These are phyloP conservation scores for Stigmatopora nigra DNA, from an alignment of 2,113 vertebrate genomes.

Conservation along the genomic window DNA sequence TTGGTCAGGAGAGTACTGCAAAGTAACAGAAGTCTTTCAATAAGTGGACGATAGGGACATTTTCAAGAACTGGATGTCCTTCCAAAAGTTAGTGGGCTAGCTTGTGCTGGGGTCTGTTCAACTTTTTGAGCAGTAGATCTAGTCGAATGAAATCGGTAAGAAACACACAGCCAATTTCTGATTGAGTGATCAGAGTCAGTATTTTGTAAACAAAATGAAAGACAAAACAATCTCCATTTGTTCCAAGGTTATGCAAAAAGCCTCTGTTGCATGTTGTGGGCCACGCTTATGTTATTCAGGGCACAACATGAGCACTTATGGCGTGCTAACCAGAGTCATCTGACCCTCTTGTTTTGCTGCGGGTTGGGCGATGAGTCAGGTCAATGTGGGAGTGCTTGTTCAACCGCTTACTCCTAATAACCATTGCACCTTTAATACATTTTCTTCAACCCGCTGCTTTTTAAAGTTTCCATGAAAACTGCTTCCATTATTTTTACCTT, in stretches of 20 bases:
- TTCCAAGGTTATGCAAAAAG: slow-evolving; percentile 8
- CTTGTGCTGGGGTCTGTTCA: background rate
- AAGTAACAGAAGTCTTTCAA: background rate
- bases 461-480: slow-evolving; percentile 28
- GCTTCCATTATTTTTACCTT: too few relatives aligned
- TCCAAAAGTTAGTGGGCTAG: background rate
- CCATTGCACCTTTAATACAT: slow-evolving; percentile 29
- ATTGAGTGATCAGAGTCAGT: background rate
- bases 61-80: background rate
- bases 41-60: background rate
- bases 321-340: slow-evolving; percentile 48
- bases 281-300: slow-evolving; percentile 21
- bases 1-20: background rate
- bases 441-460: slow-evolving; percentile 41
- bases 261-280: slow-evolving; percentile 21
- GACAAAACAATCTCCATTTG: background rate
- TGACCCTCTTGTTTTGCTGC: slow-evolving; percentile 43
- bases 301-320: slow-evolving; percentile 23
- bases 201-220: background rate
- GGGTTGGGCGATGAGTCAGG: slow-evolving; percentile 45
- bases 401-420: slow-evolving; percentile 48
- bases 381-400: slow-evolving; percentile 18
- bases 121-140: background rate
- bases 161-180: background rate
- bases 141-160: background rate